Percentiles rank a stretch among this genome's conserved stretches.
Evolutionary conservation across 2,797 vertebrate genomes (phyloP).

Genomic region (Alectoris magna): DNA sequence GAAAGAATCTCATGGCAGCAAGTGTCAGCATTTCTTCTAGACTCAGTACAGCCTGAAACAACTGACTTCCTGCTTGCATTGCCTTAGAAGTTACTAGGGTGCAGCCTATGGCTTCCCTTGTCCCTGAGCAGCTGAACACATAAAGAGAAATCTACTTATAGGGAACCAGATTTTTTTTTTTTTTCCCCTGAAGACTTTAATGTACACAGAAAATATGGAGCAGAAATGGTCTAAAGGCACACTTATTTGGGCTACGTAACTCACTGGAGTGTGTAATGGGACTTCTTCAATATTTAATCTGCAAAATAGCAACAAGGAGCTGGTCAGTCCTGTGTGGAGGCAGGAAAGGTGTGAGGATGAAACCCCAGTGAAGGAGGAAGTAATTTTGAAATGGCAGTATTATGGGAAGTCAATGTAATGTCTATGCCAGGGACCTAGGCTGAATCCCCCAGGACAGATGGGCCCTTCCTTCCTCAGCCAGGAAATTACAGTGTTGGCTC

Average conservation of each 20-base stretch:
- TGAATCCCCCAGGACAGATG: background rate
- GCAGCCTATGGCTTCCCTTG: background rate
- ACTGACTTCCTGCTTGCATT: background rate
- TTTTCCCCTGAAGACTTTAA: background rate
- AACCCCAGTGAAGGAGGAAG: background rate
- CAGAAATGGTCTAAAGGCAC: background rate
- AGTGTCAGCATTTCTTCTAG: background rate
- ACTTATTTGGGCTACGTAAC: background rate
- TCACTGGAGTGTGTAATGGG: background rate
- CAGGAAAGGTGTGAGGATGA: background rate
- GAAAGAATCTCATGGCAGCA: background rate
- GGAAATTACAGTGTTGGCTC: background rate
- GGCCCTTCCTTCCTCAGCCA: background rate
- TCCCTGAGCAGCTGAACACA: background rate
- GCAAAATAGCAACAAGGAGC: background rate
- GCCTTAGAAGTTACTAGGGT: background rate
- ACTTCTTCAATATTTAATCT: background rate
- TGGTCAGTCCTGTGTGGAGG: background rate
- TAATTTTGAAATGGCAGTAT: background rate
- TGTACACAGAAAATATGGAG: background rate
- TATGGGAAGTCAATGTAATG: background rate
- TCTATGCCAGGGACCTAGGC: background rate
- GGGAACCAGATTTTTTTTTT: background rate
- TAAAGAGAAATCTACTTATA: background rate
- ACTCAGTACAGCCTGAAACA: background rate